Evolutionary conservation across 1,140 invertebrate species (phyloP), one percentile per base, ranked within the genome.

Genomic region (Aethina tumida): DNA sequence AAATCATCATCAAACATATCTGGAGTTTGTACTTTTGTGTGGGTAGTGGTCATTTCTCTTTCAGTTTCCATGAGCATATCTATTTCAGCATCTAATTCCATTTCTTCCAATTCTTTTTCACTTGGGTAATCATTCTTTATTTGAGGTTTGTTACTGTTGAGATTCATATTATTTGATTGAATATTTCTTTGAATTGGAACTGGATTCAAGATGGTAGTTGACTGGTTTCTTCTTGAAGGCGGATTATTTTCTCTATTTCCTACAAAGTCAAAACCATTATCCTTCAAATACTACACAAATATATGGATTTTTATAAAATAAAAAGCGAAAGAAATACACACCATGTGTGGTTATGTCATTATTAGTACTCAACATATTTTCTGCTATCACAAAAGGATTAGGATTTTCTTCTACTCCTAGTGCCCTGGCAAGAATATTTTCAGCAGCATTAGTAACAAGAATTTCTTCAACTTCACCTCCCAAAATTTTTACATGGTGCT

Each of bases 381-480:
- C 52, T 49, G 50, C 64, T 22, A 59, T 47, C n/a, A 19, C 34
- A 13, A 25, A 59, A 4, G 69, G 69, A 53, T 67, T 62, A 3
- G 59, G 52, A 59, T 69, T 72, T 51, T 65, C 59, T 32, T 60
- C 47, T n/a, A 66, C 31, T 33, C 64, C 58, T 68, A 81, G 48
- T 26, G 63, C 63, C 61, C 66, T 63, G 4, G 75, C 68, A 14
- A 84, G 53, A 15, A 79, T 46, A 55, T 77, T 77, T 58, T 76
- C 70, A 8, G 66, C 55, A 5, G 71, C 70, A 63, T 81, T 77
- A 12, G 54, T 32, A 17, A 74, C 65, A 15, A 72, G 47, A 13
- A 82, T 45, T 40, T 62, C 60, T 20, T 81, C 79, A 1, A 87
- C 80, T 64, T 86, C 80, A 12, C 86, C 86, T 1, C 82, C 84